Evolutionary conservation across 2,113 vertebrate genomes (phyloP), one percentile per base, ranked within the genome.

Genomic region (Xiphorhynchus elegans): DNA sequence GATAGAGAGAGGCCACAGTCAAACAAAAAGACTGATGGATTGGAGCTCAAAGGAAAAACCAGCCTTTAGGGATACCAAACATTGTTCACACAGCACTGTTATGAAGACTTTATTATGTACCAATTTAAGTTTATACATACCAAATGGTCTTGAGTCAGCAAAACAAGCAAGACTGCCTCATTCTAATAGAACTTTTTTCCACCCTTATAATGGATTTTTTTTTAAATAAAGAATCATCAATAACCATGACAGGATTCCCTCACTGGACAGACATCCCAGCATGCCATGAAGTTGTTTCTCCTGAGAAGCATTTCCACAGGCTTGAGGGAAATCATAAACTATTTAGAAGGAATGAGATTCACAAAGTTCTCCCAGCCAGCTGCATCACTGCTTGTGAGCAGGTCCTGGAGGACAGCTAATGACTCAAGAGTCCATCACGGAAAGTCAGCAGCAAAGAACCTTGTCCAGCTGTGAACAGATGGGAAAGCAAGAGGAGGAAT

Each of bases 251-350:
- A 94, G 75, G 6, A 21, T 47, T 89, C 44, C 77, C 76, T 81
- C 44, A 63, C 56, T 63, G 87, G 60, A 73, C 1, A 6, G 49
- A 40, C 52, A 89, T 67, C 66, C 78, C 80, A 87, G 77, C 47
- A 76, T 1, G 7, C 69, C 77, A 40, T 58, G 64, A 83, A 79
- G 56, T 33, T 96, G 21, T 80, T 47, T 90, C 83, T 84, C 60
- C 60, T 0, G 0, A 75, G 77, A 93, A 78, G 69, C 37, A 33
- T 89, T 91, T 95, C 55, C 69, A 89, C 88, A 94, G 72, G 93
- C 97, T 97, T 95, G 87, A 95, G 95, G 95, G 96, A 97, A 97
- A 87, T 56, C 80, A 76, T 73, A 85, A 96, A 96, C 86, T 81
- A 50, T 72, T 91, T 93, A 93, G 94, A 91, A 97, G 94, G 94